Evolutionary conservation across 2,113 vertebrate species (phyloP), one percentile per base, ranked within the genome.

Genomic region (Microtus richardsoni): DNA sequence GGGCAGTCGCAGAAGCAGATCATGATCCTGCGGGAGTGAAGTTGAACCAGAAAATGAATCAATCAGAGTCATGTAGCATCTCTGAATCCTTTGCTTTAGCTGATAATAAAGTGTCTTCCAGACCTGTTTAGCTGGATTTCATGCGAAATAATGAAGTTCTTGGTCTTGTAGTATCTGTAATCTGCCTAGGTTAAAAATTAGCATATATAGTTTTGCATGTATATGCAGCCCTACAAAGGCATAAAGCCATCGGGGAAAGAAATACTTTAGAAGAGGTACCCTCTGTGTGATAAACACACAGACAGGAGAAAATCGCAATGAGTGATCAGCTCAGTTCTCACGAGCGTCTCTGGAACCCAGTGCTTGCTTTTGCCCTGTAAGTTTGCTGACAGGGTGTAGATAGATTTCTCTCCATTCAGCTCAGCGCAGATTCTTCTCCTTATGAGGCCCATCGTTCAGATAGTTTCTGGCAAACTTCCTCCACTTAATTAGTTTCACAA

Each of bases 401-500:
- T 89, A 33, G 89, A 75, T 66, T 64, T 26, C 19, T n/a, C 44
- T 91, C 75, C 24, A 52, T 75, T 49, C 74, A 30, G 3, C 58
- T 71, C 73, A 36, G 77, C 14, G n/a, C 36, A 47, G n/a, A 64
- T 70, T 77, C 49, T 93, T 88, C 74, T 91, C 89, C 41, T 26
- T 64, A 21, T 44, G 87, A 75, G 54, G 71, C 39, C 17, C 30
- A 22, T 92, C 71, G 49, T 52, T 96, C 71, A 70, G 64, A 85
- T 85, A 83, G 24, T 58, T 75, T 89, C 91, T 79, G 74, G 80
- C 64, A 95, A 93, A 70, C 62, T 64, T 89, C 71, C 52, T 93
- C 39, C 75, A 94, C 39, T 93, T 86, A 89, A 87, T 80, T 80
- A 84, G 44, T 91, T 97, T 91, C 78, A 86, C 60, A 92, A 95